Base-by-base conservation (phyloP, 2,797 vertebrate species). In the Hemibagrus guttatus region DNA sequence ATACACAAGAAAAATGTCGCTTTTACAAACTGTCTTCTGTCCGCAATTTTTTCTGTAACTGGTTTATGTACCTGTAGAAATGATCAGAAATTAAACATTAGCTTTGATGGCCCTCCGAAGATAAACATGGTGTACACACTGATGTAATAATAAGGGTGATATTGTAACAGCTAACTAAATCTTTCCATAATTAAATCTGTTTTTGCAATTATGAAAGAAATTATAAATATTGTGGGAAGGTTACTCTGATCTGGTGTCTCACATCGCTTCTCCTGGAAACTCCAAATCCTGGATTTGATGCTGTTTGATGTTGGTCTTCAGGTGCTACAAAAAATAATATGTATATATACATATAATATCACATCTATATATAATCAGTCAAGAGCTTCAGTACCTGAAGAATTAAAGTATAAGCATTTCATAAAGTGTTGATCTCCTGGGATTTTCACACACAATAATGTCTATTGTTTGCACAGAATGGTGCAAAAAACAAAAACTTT, bases 201-300 rank as follows among this genome's bases (percentile, higher is more conserved):
- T 58, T 58, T 21, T 23, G 13, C 26, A 52, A 52, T 7, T n/a
- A 17, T 17, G 14, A 54, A 31, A 54, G 16, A 74, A 28, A 76
- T 54, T 54, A 21, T 35, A 31, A n/a, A 49, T 11, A 31, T 35
- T 35, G 23, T n/a, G 61, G 26, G 28, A 49, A 49, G 9, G 11
- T 66, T 82, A 66, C 63, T 82, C 3, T 82, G 28, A 66, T 66
- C 61, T 66, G 46, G 4, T 35, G 46, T 7, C 85, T 79, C 31
- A 87, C 82, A 42, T 85, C 26, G 21, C 49, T 68, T 72, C 42
- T 84, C 31, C 35, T 84, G 74, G 68, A 52, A 88, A 52, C 28
- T 7, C 35, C 71, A 84, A 28, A 54, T 63, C 28, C 52, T 23
- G 52, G 42, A 28, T 61, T 61, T 64, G 75, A 23, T 31, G 42